These are phyloP conservation scores for Crotalus horridus DNA, from an alignment of 2,113 vertebrate species.

Conservation along the genomic window DNA sequence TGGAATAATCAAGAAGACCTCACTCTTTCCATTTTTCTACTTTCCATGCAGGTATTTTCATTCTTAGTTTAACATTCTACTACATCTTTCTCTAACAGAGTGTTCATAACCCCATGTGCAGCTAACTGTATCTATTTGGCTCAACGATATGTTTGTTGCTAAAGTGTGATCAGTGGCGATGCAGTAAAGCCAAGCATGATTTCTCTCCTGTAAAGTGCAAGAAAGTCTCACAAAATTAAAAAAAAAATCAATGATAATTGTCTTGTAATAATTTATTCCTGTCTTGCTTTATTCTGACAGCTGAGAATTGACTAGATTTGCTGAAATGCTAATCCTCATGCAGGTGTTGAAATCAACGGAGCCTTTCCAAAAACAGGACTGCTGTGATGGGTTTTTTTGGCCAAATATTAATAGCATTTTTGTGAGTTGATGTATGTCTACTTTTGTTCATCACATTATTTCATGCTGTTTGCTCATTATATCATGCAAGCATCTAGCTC, in stretches of 20 bases:
- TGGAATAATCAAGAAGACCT: neutral
- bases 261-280: conserved; percentile 17
- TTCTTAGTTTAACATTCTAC: neutral
- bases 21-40: neutral
- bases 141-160: neutral
- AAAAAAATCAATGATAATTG: neutral
- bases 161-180: rapidly evolving
- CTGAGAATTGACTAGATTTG: neutral
- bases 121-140: neutral
- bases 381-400: neutral
- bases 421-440: neutral
- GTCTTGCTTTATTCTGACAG: neutral
- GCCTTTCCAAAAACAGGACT: neutral
- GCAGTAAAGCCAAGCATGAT: neutral
- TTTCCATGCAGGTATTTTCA: neutral
- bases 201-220: neutral
- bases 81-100: neutral
- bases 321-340: neutral
- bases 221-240: neutral
- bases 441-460: neutral
- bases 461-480: neutral
- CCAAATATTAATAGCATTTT: neutral
- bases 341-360: neutral
- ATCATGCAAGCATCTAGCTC: neutral
- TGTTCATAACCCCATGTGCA: neutral